These are phyloP conservation scores for Megaceryle torquata DNA, from an alignment of 2,113 vertebrate species.

Conservation along the genomic window DNA sequence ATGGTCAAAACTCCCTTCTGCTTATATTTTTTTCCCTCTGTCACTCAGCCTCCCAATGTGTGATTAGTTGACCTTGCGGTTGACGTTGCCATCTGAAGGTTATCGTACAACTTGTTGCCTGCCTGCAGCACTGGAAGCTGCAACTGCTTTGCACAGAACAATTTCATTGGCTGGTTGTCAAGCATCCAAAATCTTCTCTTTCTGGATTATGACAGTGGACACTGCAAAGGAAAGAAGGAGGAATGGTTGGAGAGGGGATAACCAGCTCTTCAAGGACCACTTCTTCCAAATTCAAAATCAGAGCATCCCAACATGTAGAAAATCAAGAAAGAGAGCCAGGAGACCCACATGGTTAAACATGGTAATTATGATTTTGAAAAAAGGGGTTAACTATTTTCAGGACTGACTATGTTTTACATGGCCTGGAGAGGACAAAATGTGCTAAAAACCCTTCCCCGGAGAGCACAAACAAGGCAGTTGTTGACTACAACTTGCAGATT, in stretches of 20 bases:
- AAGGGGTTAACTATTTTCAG: neutral
- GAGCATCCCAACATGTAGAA: too few relatives aligned
- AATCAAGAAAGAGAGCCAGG: too few relatives aligned
- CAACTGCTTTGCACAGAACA: neutral
- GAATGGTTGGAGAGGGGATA: neutral
- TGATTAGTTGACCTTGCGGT: neutral
- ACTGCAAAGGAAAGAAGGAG: rapidly evolving
- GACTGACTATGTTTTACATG: neutral
- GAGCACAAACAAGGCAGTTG: neutral
- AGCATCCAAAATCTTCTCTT: neutral
- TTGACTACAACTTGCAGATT: neutral
- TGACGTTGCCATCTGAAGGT: neutral
- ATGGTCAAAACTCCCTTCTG: neutral
- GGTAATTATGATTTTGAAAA: neutral
- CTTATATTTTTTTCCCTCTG: neutral
- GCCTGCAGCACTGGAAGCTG: rapidly evolving
- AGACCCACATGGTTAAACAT: too few relatives aligned
- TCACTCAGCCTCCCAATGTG: neutral
- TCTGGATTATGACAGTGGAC: rapidly evolving
- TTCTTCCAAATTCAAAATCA: too few relatives aligned
- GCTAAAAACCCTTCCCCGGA: neutral
- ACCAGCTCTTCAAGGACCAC: neutral
- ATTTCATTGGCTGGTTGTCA: neutral
- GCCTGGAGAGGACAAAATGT: neutral
- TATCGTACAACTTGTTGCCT: rapidly evolving